A percentile compares a stretch with the other conserved stretches of the same genome.
Evolutionary conservation across 2,113 vertebrate species (phyloP).

Genomic region (Pluvialis apricaria): DNA sequence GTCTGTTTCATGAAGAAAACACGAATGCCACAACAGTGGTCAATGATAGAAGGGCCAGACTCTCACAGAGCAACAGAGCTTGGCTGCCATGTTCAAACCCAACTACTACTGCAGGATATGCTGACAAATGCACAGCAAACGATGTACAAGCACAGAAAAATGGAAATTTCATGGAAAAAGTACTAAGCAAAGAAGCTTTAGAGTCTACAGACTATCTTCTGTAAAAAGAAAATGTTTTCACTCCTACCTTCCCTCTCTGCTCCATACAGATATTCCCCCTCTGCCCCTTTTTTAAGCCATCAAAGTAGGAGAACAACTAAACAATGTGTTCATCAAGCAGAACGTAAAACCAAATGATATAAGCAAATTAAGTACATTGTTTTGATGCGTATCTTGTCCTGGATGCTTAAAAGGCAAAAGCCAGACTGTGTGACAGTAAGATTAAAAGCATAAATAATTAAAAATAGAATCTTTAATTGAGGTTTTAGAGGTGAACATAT

Average conservation of each 20-base stretch:
- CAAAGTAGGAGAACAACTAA: not conserved
- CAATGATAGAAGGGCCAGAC: accelerated
- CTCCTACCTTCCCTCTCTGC: not conserved
- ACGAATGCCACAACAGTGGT: accelerated
- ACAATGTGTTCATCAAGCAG: not conserved
- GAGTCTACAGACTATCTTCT: not conserved
- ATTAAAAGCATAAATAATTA: not conserved
- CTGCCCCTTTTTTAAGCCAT: not conserved
- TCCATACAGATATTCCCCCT: not conserved
- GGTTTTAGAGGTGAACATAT: not conserved
- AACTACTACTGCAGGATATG: not conserved
- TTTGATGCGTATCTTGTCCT: not conserved
- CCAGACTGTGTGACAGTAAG: not conserved
- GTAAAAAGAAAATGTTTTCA: not conserved
- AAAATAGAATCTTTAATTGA: not conserved
- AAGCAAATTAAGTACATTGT: not conserved
- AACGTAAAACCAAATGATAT: not conserved
- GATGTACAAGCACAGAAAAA: not conserved
- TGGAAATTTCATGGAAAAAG: not conserved
- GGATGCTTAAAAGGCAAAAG: not conserved
- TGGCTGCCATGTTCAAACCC: not conserved
- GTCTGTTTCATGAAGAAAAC: not conserved
- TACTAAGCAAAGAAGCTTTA: not conserved
- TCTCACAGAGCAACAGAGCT: not conserved
- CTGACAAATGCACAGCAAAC: not conserved